Conservation (phyloP, 1,140 invertebrate genomes). For the Zaprionus capensis region DNA sequence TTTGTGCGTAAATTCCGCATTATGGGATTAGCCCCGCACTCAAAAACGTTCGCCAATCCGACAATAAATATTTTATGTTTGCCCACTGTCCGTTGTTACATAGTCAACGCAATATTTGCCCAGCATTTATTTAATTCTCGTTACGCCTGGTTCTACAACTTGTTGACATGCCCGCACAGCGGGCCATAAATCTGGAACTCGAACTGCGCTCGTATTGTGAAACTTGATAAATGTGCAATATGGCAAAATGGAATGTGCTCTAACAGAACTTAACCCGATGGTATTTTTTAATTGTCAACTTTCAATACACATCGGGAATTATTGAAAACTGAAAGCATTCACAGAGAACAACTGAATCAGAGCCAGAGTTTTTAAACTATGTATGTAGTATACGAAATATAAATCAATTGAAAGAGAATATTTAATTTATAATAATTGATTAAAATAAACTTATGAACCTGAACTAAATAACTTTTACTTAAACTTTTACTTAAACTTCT, state of each 20-base stretch:
- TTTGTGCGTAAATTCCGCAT: conserved; percentile 19
- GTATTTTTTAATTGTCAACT: background rate
- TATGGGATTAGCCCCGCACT: background rate
- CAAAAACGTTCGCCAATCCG: background rate
- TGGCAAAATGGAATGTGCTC: background rate
- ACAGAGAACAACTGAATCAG: background rate
- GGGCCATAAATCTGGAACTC: conserved; percentile 1
- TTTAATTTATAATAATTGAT: background rate
- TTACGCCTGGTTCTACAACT: background rate
- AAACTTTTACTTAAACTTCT: too few relatives aligned
- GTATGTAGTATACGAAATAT: background rate
- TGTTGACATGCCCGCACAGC: background rate
- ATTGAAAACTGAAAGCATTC: background rate
- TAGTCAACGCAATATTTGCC: background rate
- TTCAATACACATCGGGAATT: background rate
- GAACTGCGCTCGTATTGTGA: background rate
- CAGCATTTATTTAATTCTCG: background rate
- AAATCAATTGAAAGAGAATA: background rate
- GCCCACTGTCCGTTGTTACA: conserved; percentile 14
- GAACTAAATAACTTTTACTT: too few relatives aligned
- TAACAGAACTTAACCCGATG: background rate
- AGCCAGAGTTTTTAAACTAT: too few relatives aligned
- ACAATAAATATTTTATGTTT: conserved; percentile 12
- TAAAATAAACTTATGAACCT: too few relatives aligned
- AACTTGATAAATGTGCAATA: background rate